Conservation (phyloP, 2,113 vertebrate genomes). For the Pardalotus punctatus region DNA sequence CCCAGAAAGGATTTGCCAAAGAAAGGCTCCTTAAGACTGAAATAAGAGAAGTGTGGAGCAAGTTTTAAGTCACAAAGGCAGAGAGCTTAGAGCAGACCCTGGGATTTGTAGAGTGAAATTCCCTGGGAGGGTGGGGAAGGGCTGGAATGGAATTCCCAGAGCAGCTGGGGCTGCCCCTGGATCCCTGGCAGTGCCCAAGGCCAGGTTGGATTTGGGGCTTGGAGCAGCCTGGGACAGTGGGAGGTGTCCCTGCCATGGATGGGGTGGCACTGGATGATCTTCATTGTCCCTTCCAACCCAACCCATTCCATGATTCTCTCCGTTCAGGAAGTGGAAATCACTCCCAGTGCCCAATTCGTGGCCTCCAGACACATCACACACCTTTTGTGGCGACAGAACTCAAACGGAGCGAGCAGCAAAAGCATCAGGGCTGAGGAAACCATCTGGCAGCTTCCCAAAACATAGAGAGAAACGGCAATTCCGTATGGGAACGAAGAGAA, state of each 20-base stretch:
- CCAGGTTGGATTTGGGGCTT: neutral
- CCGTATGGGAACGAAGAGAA: rapidly evolving
- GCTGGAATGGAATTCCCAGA: neutral
- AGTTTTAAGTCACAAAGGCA: conserved; percentile 15
- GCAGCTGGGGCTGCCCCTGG: neutral
- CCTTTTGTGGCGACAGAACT: neutral
- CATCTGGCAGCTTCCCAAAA: neutral
- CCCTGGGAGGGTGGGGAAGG: neutral
- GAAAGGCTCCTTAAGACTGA: conserved; percentile 33
- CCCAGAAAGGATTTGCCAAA: conserved; percentile 29
- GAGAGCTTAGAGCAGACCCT: neutral
- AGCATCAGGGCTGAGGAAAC: neutral
- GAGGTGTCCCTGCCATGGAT: neutral
- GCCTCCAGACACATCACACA: neutral
- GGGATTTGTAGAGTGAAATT: neutral
- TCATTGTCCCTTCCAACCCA: neutral
- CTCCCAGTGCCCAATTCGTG: neutral
- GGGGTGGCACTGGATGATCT: neutral
- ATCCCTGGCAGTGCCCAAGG: neutral
- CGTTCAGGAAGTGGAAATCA: neutral
- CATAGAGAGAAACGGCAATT: neutral
- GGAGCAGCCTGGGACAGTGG: neutral
- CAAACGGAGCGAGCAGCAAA: neutral
- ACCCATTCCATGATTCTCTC: neutral
- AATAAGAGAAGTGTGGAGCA: conserved; percentile 39